Evolutionary conservation across 1,140 invertebrate genomes (phyloP), one percentile per base, ranked within the genome.

Genomic region (Magallana ariakensis): DNA sequence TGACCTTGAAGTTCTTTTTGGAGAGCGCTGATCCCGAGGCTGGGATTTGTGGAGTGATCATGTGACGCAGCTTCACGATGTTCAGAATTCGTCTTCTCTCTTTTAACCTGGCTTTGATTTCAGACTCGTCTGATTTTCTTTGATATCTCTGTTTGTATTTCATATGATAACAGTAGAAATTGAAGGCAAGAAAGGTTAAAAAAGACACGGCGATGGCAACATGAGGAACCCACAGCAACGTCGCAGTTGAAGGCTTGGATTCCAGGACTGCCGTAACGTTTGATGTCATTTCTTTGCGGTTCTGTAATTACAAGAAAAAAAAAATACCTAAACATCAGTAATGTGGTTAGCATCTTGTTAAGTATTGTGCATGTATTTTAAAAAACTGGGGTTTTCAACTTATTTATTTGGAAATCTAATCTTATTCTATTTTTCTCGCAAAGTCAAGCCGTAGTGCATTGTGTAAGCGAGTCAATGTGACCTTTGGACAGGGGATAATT

Each of bases 121-220:
- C 70, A n/a, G 57, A 82, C 26, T 88, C 88, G 62, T 91, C 89
- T 0, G 84, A 56, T 83, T 91, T 90, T 46, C 89, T 86, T 75
- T 85, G 85, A 62, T 89, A 90, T 16, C 86, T 62, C 85, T 90
- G 87, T 26, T 80, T 80, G 58, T 90, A 83, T 81, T 89, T 89
- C 57, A 88, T 89, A 84, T 90, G 89, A 80, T 91, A 91, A 22
- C 88, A 89, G 86, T 85, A 90, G 80, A 91, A 91, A 66, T 91
- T 90, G 56, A 87, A 83, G 1, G 83, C 89, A 22, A 91, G 75
- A 83, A 91, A 90, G 15, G 84, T 83, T 81, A 91, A 66, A 85
- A 90, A 90, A 57, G 85, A 87, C 4, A 89, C 60, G 13, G 88
- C 89, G 75, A 91, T 91, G 9, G 87, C 46, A 22, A 90, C 88